Base-by-base conservation (phyloP, 2,888 invertebrate species). In the Mongoloraphidia duomilia region DNA sequence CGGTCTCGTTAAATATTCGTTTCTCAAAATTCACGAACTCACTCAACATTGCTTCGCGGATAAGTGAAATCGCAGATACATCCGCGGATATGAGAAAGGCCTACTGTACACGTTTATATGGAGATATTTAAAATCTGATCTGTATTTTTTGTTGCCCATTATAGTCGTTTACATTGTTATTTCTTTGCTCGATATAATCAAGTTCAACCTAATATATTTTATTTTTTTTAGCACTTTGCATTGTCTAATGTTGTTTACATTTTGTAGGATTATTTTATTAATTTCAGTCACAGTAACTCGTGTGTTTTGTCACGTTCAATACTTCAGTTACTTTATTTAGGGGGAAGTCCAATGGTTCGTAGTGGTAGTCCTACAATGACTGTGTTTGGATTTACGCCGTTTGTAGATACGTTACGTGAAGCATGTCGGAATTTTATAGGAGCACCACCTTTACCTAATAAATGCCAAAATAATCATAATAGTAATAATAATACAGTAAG, bases 291-390 rank as follows among this genome's bases (percentile, higher is more conserved):
- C 59, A 77, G 79, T 52, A 79, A 80, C 1, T 91, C 94, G 2
- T 95, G 95, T 67, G 89, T 95, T 50, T 74, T 96, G 9, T 93
- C 94, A 1, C 79, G 96, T 48, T 93, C 94, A 42, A 81, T 93
- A 38, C 71, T 95, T 5, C 94, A 92, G 65, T 74, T 87, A 52
- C 71, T 91, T 34, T 91, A 90, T 65, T 73, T 84, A 51, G 74
- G 73, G 48, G 63, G 66, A 55, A 57, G 64, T 42, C 55, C 55
- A 37, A 54, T 57, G 44, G 43, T 17, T 12, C 69, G 67, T 50
- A 71, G 72, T 46, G 66, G 70, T 26, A 67, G 71, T 2, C 71
- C 70, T 2, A 62, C 57, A 49, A 63, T 66, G 9, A 68, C 74
- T 38, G 70, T 79, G n/a, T 76, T 78, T 58, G 79, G 80, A 13